Evolutionary conservation across 2,888 invertebrate genomes (phyloP).

Genomic region (Teleiodes luculella): DNA sequence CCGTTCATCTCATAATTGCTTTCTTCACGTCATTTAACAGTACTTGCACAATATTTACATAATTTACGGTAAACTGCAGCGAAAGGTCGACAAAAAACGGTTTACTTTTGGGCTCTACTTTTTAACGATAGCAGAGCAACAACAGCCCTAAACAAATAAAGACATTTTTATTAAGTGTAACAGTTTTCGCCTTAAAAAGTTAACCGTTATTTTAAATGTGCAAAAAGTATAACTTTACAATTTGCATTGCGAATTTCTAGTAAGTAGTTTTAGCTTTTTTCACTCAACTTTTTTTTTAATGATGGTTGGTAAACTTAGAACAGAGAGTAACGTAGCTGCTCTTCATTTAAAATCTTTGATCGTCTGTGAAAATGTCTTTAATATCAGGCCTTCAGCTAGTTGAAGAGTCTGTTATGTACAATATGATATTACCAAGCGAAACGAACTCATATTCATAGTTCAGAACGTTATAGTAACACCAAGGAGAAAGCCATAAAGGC

Average conservation of each 20-base stretch:
- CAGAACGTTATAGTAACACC: neutral
- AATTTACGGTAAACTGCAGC: constrained; percentile 40
- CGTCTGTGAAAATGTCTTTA: too few relatives aligned
- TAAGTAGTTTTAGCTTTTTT: too few relatives aligned
- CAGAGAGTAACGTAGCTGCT: too few relatives aligned
- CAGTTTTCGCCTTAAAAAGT: constrained; percentile 32
- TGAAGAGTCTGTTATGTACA: too few relatives aligned
- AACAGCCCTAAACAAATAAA: constrained; percentile 58
- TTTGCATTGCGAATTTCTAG: constrained; percentile 24
- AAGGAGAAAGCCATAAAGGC: neutral
- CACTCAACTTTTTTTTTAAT: too few relatives aligned
- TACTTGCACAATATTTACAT: constrained; percentile 52
- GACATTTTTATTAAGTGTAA: constrained; percentile 55
- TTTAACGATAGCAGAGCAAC: constrained; percentile 64
- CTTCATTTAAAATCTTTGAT: too few relatives aligned
- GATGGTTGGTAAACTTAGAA: too few relatives aligned
- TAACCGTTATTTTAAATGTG: constrained; percentile 34
- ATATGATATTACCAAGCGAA: neutral
- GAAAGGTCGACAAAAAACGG: constrained; percentile 50
- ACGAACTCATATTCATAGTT: too few relatives aligned
- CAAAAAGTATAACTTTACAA: constrained; percentile 28
- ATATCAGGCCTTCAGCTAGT: too few relatives aligned
- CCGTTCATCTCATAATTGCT: constrained; percentile 43
- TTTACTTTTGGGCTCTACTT: constrained; percentile 65
- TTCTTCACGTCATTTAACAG: constrained; percentile 37